Percentiles rank a stretch among this genome's conserved stretches.
Conservation (phyloP, 2,797 vertebrate genomes). For the Tangara arthus region DNA sequence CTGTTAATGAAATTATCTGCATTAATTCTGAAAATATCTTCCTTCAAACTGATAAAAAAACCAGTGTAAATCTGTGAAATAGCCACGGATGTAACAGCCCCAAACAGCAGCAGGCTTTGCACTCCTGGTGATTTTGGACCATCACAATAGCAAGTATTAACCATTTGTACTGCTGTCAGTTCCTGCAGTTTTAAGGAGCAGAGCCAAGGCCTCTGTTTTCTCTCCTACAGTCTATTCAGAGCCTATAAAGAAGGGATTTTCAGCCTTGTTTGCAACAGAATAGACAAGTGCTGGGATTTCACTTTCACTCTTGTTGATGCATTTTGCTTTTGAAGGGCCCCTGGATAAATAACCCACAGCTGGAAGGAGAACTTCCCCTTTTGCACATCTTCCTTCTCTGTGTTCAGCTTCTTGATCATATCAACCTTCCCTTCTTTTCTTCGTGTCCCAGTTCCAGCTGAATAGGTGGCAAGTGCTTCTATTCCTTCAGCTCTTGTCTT, state of each 20-base stretch:
- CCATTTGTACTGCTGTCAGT: neutral
- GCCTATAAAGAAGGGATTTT: neutral
- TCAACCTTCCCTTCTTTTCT: neutral
- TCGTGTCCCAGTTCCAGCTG: neutral
- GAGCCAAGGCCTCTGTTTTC: neutral
- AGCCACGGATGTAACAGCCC: neutral
- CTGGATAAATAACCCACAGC: neutral
- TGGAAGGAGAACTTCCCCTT: neutral
- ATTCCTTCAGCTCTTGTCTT: neutral
- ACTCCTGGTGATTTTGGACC: neutral
- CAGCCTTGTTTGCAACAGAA: neutral
- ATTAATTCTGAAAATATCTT: neutral
- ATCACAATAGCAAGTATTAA: neutral
- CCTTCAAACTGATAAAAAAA: neutral
- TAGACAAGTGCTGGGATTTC: neutral
- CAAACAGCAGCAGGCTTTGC: neutral
- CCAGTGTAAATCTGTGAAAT: neutral
- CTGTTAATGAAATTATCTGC: conserved; percentile 8
- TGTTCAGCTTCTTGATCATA: neutral
- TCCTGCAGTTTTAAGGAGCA: neutral
- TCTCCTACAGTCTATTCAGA: neutral
- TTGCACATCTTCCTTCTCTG: neutral
- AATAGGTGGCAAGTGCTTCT: neutral
- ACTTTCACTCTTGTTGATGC: neutral
- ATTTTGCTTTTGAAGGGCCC: neutral